Evolutionary conservation across 2,113 vertebrate species (phyloP).

Genomic region (Gavia stellata): DNA sequence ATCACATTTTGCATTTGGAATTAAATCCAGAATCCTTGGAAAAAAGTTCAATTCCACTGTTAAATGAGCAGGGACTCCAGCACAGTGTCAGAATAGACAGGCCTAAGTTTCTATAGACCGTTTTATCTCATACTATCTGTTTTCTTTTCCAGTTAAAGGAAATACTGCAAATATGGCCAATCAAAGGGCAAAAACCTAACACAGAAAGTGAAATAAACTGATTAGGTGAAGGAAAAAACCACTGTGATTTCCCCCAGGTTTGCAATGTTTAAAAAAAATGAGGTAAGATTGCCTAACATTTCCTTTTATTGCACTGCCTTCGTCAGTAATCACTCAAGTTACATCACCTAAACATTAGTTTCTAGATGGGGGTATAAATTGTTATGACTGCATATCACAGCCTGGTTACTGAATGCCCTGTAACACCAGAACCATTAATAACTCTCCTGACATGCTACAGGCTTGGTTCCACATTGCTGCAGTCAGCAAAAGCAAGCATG

Average conservation of each 20-base stretch:
- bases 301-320: not conserved
- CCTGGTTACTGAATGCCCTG: not conserved
- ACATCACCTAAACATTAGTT: not conserved
- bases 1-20: not conserved
- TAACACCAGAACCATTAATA: not conserved
- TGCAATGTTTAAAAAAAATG: not conserved
- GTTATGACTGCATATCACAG: not conserved
- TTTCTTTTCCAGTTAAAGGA: not conserved
- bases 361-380: not conserved
- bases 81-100: not conserved
- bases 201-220: not conserved
- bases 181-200: not conserved
- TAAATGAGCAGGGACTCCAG: not conserved
- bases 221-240: not conserved
- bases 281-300: not conserved
- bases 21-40: not conserved
- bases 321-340: not conserved
- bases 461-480: not conserved
- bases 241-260: not conserved
- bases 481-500: not conserved
- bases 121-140: not conserved
- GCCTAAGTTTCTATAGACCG: not conserved
- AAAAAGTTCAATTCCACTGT: not conserved
- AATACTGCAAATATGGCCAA: not conserved
- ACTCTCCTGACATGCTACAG: not conserved